Evolutionary conservation across 2,888 invertebrate genomes (phyloP), one percentile per base, ranked within the genome.

Genomic region (Drosophila prostipennis): DNA sequence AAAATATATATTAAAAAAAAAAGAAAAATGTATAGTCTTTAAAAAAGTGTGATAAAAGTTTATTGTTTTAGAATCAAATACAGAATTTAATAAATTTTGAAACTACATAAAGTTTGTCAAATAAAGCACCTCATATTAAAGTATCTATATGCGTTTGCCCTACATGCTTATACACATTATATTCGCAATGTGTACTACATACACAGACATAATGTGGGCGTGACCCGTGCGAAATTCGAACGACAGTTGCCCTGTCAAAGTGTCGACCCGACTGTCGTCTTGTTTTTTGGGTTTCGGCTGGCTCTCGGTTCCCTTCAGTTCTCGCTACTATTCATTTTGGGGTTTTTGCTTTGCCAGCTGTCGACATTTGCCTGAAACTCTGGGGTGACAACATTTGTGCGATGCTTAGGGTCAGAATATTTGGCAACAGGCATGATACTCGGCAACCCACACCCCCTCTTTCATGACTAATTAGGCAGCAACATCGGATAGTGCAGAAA

Each of bases 401-500:
- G n/a, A 37, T 43, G 70, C 36, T 46, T 45, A 37, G 68, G 77
- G 61, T 57, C 60, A 45, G 46, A 53, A 45, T 37, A 67, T 56
- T 56, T 68, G 36, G 14, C 40, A 56, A 42, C 37, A n/a, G 40
- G n/a, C 23, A 1, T 14, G 39, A 46, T n/a, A 19, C 55, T 19
- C 48, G 29, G 32, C 39, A 19, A 7, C 46, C n/a, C 51, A 36
- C 7, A 6, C 34, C 19, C 19, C 14, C 29, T 10, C 34, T n/a
- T 40, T 39, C 55, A 64, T 68, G 71, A 72, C 86, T 82, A 87
- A 82, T 82, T 87, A 85, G 74, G 55, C 77, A 63, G 49, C 74
- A 64, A 43, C 61, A 71, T 56, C 32, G 54, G 42, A 37, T 48
- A n/a, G 13, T 34, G 14, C 52, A 34, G 34, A 19, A 32, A 36